Evolutionary conservation across 2,797 vertebrate species (phyloP).

Genomic region (Bradypodion pumilum): DNA sequence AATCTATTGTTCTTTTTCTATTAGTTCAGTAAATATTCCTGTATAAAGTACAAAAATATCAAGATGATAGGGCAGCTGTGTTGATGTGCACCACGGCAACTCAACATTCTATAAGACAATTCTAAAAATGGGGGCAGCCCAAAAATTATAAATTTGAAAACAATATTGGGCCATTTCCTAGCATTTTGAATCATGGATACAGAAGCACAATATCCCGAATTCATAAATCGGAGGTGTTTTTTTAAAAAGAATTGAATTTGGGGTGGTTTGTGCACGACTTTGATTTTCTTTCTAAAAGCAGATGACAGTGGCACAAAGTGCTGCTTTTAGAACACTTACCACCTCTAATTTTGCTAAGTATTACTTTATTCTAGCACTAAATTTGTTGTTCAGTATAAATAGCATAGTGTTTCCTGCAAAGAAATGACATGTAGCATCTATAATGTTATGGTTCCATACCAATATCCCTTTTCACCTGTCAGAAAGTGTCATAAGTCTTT

Average conservation of each 20-base stretch:
- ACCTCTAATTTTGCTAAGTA: conserved; percentile 57
- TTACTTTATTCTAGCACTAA: conserved; percentile 51
- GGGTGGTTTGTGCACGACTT: conserved; percentile 34
- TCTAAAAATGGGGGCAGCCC: no score
- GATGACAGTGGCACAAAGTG: conserved; percentile 31
- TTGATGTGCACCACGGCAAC: no score
- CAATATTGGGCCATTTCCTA: no score
- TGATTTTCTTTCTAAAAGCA: conserved; percentile 44
- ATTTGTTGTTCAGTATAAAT: conserved; percentile 60
- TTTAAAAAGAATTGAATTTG: no score
- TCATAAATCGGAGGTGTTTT: no score
- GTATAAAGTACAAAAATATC: conserved; percentile 11
- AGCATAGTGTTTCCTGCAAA: conserved; percentile 59
- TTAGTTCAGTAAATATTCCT: conserved; percentile 6
- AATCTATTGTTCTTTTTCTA: neutral
- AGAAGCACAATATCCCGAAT: no score
- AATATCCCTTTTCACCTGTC: conserved; percentile 50
- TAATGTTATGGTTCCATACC: conserved; percentile 58
- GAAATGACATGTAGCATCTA: conserved; percentile 61
- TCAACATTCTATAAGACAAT: no score
- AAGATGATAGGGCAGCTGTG: no score
- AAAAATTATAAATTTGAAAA: no score
- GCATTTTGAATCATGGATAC: no score
- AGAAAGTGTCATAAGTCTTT: conserved; percentile 60
- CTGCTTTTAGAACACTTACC: conserved; percentile 24